Conservation (phyloP, 2,113 vertebrate species). For the Noturus placidus region DNA sequence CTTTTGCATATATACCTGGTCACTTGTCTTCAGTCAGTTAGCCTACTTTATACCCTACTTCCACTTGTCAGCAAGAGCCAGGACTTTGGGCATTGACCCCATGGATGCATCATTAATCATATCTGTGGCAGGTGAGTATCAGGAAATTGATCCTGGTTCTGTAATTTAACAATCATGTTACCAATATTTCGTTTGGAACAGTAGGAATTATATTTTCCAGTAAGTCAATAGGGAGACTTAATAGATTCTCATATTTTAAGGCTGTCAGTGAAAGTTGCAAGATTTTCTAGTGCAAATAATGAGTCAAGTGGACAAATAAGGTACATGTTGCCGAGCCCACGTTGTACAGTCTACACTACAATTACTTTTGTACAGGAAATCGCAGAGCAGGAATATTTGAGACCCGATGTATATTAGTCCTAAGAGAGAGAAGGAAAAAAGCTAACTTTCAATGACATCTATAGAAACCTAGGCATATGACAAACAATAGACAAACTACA, state of each 20-base stretch:
- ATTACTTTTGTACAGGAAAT: slow-evolving; percentile 6
- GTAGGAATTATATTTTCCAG: not conserved
- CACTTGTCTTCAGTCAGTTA: slow-evolving; percentile 87
- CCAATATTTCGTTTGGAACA: not conserved
- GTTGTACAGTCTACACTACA: not conserved
- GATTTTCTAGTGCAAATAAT: not conserved
- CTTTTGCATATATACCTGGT: slow-evolving; percentile 91
- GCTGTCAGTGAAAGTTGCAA: not conserved
- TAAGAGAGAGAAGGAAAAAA: not conserved
- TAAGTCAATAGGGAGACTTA: not conserved
- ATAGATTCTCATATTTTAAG: not conserved
- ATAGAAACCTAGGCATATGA: not conserved
- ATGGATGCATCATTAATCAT: slow-evolving; percentile 91
- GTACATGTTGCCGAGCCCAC: not conserved
- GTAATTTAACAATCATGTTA: slow-evolving; percentile 15
- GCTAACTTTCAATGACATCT: not conserved
- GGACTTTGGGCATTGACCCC: slow-evolving; percentile 79
- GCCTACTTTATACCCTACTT: slow-evolving; percentile 90
- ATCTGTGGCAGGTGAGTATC: slow-evolving; percentile 82
- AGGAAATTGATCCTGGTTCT: not conserved
- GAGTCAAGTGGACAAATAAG: not conserved
- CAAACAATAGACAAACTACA: slow-evolving; percentile 11
- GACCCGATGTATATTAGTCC: not conserved
- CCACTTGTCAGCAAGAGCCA: slow-evolving; percentile 86
- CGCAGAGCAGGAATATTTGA: not conserved